Percentiles rank a stretch among this genome's conserved stretches.
These are phyloP conservation scores for Dendronephthya gigantea DNA, from an alignment of 64 coral and sea anemone genomes.

Conservation along the genomic window DNA sequence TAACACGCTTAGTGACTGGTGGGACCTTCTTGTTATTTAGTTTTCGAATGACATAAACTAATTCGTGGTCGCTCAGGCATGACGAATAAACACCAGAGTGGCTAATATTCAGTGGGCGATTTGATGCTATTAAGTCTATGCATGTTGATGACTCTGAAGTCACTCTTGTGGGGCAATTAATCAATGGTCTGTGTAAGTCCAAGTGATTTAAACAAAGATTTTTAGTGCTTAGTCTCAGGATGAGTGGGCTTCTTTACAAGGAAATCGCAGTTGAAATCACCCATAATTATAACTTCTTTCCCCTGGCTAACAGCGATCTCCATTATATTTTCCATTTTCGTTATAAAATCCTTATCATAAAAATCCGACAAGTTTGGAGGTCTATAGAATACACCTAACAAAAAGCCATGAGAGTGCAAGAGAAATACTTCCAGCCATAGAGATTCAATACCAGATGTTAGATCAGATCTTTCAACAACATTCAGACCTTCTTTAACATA, in stretches of 20 bases:
- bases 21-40: conserved; percentile 20
- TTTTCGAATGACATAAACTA: conserved; percentile 8
- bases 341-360: background rate
- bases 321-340: background rate
- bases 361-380: background rate
- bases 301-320: background rate
- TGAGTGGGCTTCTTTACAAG: conserved; percentile 12
- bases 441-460: conserved; percentile 20
- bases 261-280: conserved; percentile 15
- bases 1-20: conserved; percentile 10
- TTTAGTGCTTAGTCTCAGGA: conserved; percentile 11
- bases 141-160: conserved; percentile 12
- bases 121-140: background rate
- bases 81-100: conserved; percentile 17
- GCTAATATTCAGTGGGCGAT: conserved; percentile 20
- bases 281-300: conserved; percentile 16
- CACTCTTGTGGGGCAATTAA: background rate
- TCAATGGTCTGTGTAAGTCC: conserved; percentile 1
- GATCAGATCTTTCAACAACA: conserved; percentile 22
- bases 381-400: background rate
- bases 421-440: conserved; percentile 19
- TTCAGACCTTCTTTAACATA: background rate
- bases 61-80: conserved; percentile 10
- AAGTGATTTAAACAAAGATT: conserved; percentile 18
- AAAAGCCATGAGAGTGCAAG: conserved; percentile 7